Conservation (phyloP, 2,797 vertebrate genomes). For the Austrolebias charrua region DNA sequence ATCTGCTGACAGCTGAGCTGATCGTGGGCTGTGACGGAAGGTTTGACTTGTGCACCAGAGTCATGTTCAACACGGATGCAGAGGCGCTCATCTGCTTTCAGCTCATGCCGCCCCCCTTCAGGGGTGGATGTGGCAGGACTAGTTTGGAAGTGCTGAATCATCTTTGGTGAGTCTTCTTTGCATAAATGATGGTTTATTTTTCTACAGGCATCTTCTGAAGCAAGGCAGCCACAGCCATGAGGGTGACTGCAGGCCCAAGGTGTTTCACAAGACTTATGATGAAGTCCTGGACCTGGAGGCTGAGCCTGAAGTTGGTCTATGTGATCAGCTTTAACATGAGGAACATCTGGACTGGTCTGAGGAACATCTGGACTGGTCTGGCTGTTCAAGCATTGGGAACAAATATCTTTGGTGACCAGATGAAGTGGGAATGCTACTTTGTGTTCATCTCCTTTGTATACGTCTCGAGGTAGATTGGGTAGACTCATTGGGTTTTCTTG, state of each 20-base stretch:
- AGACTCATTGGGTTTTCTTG: conserved; percentile 11
- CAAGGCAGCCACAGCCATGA: conserved; percentile 3
- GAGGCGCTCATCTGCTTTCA: background rate
- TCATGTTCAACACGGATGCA: conserved; percentile 16
- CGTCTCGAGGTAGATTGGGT: conserved; percentile 15
- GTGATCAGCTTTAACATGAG: background rate
- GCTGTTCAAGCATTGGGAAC: conserved; percentile 7
- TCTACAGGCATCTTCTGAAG: background rate
- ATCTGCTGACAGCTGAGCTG: conserved; percentile 14
- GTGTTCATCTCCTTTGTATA: background rate
- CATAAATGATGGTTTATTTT: conserved; percentile 2
- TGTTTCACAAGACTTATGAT: conserved; percentile 12
- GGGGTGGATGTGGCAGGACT: conserved; percentile 6
- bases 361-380: conserved; percentile 4
- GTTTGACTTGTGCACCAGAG: background rate
- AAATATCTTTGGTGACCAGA: conserved; percentile 1
- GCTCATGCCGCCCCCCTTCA: conserved; percentile 7
- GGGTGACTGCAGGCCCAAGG: background rate
- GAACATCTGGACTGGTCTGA: background rate
- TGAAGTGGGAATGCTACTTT: conserved; percentile 11
- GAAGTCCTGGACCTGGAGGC: conserved; percentile 4
- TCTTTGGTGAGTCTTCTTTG: conserved; percentile 12
- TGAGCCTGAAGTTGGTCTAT: background rate
- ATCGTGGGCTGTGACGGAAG: conserved; percentile 9
- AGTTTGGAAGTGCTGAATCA: conserved; percentile 13